These are phyloP conservation scores for Ichneumoninae sp. DNA, from an alignment of 2,888 invertebrate species.

Conservation along the genomic window DNA sequence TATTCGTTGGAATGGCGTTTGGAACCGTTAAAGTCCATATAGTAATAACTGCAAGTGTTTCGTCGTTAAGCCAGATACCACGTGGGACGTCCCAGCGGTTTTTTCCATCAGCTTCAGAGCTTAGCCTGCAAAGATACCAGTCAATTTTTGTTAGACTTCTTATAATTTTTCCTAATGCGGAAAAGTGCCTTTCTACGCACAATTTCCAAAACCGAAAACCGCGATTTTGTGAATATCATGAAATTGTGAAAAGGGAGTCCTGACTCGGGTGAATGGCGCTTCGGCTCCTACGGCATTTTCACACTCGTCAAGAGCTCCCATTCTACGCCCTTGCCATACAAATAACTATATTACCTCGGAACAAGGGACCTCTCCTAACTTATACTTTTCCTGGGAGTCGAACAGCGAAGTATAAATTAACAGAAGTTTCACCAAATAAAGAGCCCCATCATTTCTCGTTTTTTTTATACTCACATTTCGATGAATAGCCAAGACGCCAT, in stretches of 20 bases:
- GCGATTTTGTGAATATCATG: no score
- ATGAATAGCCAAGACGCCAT: slow-evolving; percentile 92
- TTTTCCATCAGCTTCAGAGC: not conserved
- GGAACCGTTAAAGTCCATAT: not conserved
- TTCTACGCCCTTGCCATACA: no score
- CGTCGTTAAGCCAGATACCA: slow-evolving; percentile 6
- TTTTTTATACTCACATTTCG: slow-evolving; percentile 74
- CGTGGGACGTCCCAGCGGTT: not conserved
- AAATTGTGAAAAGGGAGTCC: no score
- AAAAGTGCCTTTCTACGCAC: no score
- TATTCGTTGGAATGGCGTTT: slow-evolving; percentile 25
- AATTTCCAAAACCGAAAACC: no score
- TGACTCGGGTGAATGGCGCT: no score
- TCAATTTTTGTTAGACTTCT: not conserved
- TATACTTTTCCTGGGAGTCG: no score
- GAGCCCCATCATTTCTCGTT: not conserved
- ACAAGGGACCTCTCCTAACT: no score
- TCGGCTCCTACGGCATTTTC: no score
- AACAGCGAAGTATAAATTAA: no score
- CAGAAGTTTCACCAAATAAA: not conserved
- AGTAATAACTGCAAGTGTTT: slow-evolving; percentile 22
- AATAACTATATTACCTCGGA: no score
- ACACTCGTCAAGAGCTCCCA: no score
- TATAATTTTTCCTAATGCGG: not conserved
- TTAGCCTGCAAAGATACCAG: slow-evolving; percentile 33